Base-by-base conservation (phyloP, 1,140 invertebrate species). In the Caenorhabditis briggsae region DNA sequence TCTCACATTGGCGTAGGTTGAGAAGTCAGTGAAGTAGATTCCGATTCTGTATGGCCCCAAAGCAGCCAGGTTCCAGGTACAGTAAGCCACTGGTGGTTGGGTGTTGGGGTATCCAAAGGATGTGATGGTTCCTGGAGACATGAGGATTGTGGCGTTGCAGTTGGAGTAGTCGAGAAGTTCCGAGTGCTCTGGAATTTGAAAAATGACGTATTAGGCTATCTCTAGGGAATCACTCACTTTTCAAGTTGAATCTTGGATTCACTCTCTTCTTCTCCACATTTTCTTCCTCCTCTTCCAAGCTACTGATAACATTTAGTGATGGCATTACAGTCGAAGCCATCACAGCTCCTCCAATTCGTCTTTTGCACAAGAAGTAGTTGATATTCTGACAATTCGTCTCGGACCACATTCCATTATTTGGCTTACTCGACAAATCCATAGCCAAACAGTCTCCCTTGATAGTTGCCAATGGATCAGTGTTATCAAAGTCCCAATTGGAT, bases 61-160 rank as follows among this genome's bases (percentile, higher is more conserved):
- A 41, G 41, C 5, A 16, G 8, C 64, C 1, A 70, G 5, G 2
- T 46, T 70, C 64, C 64, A 70, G 41, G 64, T 70, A 9, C 64
- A 70, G 33, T 2, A n/a, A 41, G 43, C 46, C 6, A n/a, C 16
- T 70, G 64, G 33, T 14, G 64, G 41, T 11, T 43, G 14, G 43
- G 64, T 43, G 5, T 43, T 46, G 41, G 64, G 64, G 18, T 70
- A 70, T 3, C 64, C 64, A 8, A 70, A 70, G 2, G 41, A 46
- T 12, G 41, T 70, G n/a, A 70, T 70, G 64, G 23, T 11, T 70
- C 64, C 64, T 2, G 64, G 64, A n/a, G 64, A 33, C 64, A 70
- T 46, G 64, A 25, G 16, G 41, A 70, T 16, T 18, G 64, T 70
- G 12, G 64, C 18, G 41, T 70, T 70, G 64, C 64, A 70, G 33